Evolutionary conservation across 1,140 invertebrate species (phyloP), one percentile per base, ranked within the genome.

Genomic region (Caenorhabditis briggsae): DNA sequence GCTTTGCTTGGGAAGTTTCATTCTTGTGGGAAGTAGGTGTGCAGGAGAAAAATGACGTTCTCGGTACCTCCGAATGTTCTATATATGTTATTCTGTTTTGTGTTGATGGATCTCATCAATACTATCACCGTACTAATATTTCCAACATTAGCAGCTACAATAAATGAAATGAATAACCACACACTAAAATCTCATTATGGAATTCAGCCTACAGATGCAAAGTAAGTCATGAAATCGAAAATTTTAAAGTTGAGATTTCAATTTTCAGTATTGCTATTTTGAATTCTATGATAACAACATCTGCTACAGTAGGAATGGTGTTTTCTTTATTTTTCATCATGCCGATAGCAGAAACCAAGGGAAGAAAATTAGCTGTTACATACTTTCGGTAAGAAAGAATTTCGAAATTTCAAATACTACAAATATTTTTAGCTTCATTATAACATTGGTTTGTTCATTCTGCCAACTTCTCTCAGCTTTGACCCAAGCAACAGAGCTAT

Each of bases 131-230:
- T 23, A 2, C 18, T 78, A 6, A 48, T n/a, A 50, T 78, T 50
- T 23, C 12, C 70, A 11, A 78, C 70, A 50, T 23, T 78, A n/a
- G 70, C 70, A 8, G 70, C n/a, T 20, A 78, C n/a, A 7, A 78
- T 78, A 20, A 50, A 78, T 25, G 46, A 23, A 11, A 78, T 78
- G 70, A 78, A 78, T 41, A 78, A 78, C 14, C 70, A 78, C 33
- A 78, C 70, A 23, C 41, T 78, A 6, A 5, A 18, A 5, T 12
- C 46, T 23, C 70, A 78, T 25, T 78, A 18, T 78, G 70, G 70
- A 53, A 23, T 78, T 3, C 20, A 78, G 23, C 33, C 46, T 11
- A 50, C 70, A 2, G 12, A 8, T 23, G 70, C 46, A 50, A 78
- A 78, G 70, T 78, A 12, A 78, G 43, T 78, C 16, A 59, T 59